phyloP scores from a whole-genome alignment of 1,140 invertebrate genomes.

The Eciton burchellii region DNA sequence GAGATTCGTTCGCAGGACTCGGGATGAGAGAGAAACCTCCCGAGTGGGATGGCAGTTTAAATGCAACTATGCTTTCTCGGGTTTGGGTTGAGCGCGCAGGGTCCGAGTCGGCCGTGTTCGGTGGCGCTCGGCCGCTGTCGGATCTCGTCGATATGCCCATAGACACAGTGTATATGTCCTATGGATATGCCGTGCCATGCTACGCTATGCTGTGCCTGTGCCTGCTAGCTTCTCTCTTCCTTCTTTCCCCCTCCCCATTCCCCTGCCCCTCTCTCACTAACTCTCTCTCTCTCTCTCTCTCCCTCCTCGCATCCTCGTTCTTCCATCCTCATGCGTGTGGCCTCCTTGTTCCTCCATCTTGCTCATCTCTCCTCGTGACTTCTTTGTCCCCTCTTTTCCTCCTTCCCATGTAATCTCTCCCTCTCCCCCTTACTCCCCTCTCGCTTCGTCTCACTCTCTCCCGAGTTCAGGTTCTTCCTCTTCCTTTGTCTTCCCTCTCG shows the following conservation, averaged over 20 bases:
- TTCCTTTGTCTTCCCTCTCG: slow-evolving; percentile 19
- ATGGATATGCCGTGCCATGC: slow-evolving; percentile 80
- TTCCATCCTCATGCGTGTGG: slow-evolving; percentile 13
- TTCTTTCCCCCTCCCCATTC: background rate
- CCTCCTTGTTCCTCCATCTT: slow-evolving; percentile 39
- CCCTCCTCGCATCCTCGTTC: background rate
- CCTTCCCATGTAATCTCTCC: slow-evolving; percentile 23
- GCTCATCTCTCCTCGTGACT: slow-evolving; percentile 36
- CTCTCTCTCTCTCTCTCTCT: too few relatives aligned
- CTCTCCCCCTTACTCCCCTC: background rate
- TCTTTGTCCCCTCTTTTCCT: slow-evolving; percentile 51
- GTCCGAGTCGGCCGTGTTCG: slow-evolving; percentile 79
- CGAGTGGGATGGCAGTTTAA: slow-evolving; percentile 79
- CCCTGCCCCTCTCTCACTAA: too few relatives aligned
- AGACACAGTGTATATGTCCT: slow-evolving; percentile 80
- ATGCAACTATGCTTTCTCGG: slow-evolving; percentile 82
- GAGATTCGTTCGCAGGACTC: slow-evolving; percentile 73
- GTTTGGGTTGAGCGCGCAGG: slow-evolving; percentile 80
- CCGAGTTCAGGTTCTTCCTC: background rate
- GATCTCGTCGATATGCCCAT: slow-evolving; percentile 83
- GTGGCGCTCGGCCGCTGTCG: slow-evolving; percentile 76
- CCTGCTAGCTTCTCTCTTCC: slow-evolving; percentile 27
- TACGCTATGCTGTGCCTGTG: slow-evolving; percentile 51
- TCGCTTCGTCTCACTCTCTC: slow-evolving; percentile 14
- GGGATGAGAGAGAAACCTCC: slow-evolving; percentile 74